Evolutionary conservation across 2,888 invertebrate species (phyloP), one percentile per base, ranked within the genome.

Genomic region (Drosophila setosimentum): DNA sequence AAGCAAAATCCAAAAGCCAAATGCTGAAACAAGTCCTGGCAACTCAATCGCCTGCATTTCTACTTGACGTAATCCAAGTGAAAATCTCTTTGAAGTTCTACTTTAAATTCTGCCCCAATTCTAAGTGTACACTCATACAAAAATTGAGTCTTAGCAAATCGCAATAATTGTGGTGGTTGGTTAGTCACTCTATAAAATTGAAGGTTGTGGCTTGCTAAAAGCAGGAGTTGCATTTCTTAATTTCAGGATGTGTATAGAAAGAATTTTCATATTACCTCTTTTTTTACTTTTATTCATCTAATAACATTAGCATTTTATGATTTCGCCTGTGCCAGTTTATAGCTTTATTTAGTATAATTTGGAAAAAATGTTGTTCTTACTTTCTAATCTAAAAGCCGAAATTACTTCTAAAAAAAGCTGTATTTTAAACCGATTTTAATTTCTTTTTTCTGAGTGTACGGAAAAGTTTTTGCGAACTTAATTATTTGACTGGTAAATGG

Each of bases 1-100:
- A 68, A 29, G 54, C 13, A 37, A 53, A 55, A 65, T 48, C 59
- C 33, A 50, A 67, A 63, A 29, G 45, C 64, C 30, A 24, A 70
- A 60, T 32, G 42, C 10, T 16, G 27, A 37, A 11, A 45, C 27
- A 48, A 66, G 61, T 73, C 30, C n/a, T 24, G 51, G 29, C 53
- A 73, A 58, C 59, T 33, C 48, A 71, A 72, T 57, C 66, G 51
- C 72, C 51, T 24, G 7, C 29, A 42, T 55, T 42, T 55, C 61
- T 40, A 50, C 29, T 64, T 37, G 21, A 48, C 13, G 24, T 5
- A 54, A 62, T 45, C 48, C 33, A n/a, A 35, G 29, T 13, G 30
- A 48, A 42, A 66, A 68, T 40, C 32, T 18, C 49, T 49, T 27
- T 49, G 45, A 45, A 45, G 16, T 24, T 45, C 16, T 24, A 24